Conservation (phyloP, 2,888 invertebrate genomes). For the Agriopis leucophaearia region DNA sequence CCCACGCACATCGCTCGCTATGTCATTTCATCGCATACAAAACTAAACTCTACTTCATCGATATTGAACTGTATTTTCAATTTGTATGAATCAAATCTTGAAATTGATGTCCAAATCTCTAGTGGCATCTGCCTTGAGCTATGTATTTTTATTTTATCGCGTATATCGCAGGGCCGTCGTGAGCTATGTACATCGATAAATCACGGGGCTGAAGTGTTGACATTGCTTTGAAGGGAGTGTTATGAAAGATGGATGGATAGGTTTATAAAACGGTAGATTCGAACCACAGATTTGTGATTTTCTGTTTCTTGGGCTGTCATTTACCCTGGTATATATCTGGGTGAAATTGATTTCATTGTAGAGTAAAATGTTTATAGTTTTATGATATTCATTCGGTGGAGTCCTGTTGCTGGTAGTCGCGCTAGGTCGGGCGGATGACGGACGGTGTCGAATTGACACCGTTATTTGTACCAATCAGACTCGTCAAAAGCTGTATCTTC, state of each 20-base stretch:
- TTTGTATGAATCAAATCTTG: slow-evolving; percentile 55
- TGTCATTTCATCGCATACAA: slow-evolving; percentile 46
- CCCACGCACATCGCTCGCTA: slow-evolving; percentile 73
- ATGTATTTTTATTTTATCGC: slow-evolving; percentile 76
- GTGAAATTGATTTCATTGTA: slow-evolving; percentile 26
- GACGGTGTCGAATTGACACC: slow-evolving; percentile 72
- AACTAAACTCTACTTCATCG: slow-evolving; percentile 52
- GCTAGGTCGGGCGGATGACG: slow-evolving; percentile 63
- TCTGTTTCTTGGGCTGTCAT: slow-evolving; percentile 30
- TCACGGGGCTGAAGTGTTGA: slow-evolving; percentile 56
- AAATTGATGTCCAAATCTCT: slow-evolving; percentile 81
- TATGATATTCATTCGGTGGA: slow-evolving; percentile 29
- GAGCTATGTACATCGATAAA: slow-evolving; percentile 61
- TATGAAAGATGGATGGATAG: slow-evolving; percentile 50
- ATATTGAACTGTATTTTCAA: slow-evolving; percentile 52
- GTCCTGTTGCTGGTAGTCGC: slow-evolving; percentile 41
- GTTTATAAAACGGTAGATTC: slow-evolving; percentile 28
- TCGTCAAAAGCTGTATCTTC: slow-evolving; percentile 32
- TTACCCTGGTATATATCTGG: slow-evolving; percentile 25
- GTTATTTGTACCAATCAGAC: slow-evolving; percentile 58
- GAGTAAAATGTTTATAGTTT: slow-evolving; percentile 26
- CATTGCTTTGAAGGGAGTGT: slow-evolving; percentile 52
- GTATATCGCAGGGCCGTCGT: slow-evolving; percentile 65
- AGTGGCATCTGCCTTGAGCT: slow-evolving; percentile 73
- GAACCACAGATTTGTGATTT: slow-evolving; percentile 18